Conservation (phyloP, 2,888 invertebrate genomes). For the Camponotus fellah region DNA sequence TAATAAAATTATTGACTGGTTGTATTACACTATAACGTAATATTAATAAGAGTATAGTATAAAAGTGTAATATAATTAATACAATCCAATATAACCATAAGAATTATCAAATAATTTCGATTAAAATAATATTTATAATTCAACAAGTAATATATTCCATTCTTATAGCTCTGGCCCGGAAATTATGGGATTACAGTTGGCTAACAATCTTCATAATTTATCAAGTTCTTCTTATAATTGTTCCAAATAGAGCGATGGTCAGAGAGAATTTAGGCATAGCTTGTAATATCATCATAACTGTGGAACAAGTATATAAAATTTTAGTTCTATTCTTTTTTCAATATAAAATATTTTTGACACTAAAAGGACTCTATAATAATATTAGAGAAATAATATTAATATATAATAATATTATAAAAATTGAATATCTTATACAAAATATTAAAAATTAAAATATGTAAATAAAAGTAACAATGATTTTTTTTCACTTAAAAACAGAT, state of each 20-base stretch:
- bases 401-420: no score
- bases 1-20: no score
- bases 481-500: neutral
- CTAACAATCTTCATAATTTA: conserved; percentile 82
- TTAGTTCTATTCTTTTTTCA: no score
- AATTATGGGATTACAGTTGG: conserved; percentile 86
- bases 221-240: conserved; percentile 83
- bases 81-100: neutral
- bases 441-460: no score
- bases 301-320: conserved; percentile 87
- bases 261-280: conserved; percentile 87
- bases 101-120: neutral
- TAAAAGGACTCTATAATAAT: no score
- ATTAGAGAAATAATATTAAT: no score
- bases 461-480: no score
- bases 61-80: neutral
- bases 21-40: neutral
- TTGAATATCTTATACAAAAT: no score
- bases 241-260: conserved; percentile 79
- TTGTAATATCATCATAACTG: conserved; percentile 87
- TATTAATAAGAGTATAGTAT: neutral
- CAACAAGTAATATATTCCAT: neutral
- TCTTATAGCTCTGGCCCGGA: conserved; percentile 81
- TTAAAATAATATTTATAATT: conserved; percentile 3
- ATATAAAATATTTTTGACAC: no score